Base-by-base conservation (phyloP, 2,113 vertebrate genomes). In the Hemibagrus wyckioides region DNA sequence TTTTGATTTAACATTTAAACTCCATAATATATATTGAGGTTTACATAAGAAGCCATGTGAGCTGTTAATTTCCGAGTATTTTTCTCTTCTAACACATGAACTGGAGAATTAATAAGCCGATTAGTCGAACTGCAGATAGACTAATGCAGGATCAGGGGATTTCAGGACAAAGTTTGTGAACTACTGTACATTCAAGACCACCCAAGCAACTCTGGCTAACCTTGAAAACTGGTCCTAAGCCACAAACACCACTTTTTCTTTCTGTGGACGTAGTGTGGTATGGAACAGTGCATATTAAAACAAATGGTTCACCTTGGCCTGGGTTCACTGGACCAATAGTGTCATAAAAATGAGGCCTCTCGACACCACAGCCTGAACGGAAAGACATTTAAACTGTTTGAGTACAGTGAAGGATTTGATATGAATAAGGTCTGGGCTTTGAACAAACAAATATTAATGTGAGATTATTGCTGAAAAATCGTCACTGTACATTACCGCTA, bases 171-270 rank as follows among this genome's bases (percentile, higher is more conserved):
- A 25, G 25, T 88, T 19, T 65, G 65, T 44, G 25, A 80, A 80
- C 3, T 30, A 36, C 19, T 56, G 52, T 80, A 39, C 23, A 19
- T 85, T 82, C 5, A 50, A 80, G 80, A 89, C 80, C 89, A 88
- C 85, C 56, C 85, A 87, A 86, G 61, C 76, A 89, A 86, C 50
- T 54, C 82, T 71, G 63, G 80, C 85, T 65, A 54, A 52, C 81
- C 80, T 85, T 83, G 76, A 85, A 86, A 36, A 13, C 25, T 33
- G 13, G 25, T 19, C 25, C 39, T 56, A 86, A 57, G 23, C 59
- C 80, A 86, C 28, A 25, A 48, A 39, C 50, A 59, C 9, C 10
- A 61, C 3, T 57, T 80, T 50, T 33, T 69, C 48, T 28, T 75
- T 19, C 87, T 84, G 41, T 76, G 67, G 48, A 75, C 33, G 54